Evolutionary conservation across 2,888 invertebrate genomes (phyloP).

Genomic region (Syrista parreyssii): DNA sequence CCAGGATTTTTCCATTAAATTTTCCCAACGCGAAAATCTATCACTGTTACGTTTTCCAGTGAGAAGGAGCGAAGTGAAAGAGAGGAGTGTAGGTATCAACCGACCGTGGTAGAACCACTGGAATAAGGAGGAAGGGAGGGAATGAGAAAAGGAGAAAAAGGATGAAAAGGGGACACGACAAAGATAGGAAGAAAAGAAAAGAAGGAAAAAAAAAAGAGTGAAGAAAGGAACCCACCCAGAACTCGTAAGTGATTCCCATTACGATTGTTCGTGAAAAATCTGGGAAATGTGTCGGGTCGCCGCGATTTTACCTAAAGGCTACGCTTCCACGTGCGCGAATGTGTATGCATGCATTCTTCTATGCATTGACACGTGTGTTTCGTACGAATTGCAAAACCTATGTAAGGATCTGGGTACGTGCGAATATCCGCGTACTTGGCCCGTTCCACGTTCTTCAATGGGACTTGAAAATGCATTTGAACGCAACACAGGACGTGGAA

Average conservation of each 20-base stretch:
- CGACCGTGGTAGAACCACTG: background rate
- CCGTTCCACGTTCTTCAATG: background rate
- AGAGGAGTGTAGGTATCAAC: background rate
- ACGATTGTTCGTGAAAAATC: constrained; percentile 46
- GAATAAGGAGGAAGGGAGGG: background rate
- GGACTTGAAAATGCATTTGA: background rate
- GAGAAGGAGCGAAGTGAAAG: background rate
- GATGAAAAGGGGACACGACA: background rate
- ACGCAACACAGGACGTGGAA: background rate
- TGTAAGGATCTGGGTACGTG: background rate
- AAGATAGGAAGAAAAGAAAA: background rate
- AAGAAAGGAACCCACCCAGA: constrained; percentile 1
- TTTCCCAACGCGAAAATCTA: constrained; percentile 62
- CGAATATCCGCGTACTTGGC: background rate
- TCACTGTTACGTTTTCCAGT: constrained; percentile 46
- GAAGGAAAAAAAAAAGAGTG: background rate
- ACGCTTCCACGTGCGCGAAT: background rate
- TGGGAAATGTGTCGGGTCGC: constrained; percentile 33
- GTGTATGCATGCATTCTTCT: background rate
- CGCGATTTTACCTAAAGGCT: background rate
- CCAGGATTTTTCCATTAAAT: constrained; percentile 66
- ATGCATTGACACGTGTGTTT: background rate
- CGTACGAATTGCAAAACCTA: background rate
- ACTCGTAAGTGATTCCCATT: constrained; percentile 55
- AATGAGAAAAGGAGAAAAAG: background rate